Evolutionary conservation across 2,113 vertebrate species (phyloP).

Genomic region (Silurus glanis): DNA sequence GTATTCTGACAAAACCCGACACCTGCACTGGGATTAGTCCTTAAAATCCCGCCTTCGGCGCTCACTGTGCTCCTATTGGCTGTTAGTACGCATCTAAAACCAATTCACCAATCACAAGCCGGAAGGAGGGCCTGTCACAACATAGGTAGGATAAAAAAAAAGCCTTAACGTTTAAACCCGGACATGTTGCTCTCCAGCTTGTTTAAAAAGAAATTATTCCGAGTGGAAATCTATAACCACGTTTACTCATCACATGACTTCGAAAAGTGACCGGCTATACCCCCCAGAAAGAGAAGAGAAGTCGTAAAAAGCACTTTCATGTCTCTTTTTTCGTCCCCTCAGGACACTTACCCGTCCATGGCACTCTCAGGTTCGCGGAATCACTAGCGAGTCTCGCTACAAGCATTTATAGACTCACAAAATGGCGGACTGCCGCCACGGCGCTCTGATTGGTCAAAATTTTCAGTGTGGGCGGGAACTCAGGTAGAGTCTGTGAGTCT

Average conservation of each 20-base stretch:
- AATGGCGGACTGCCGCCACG: constrained; percentile 83
- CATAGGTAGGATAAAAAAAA: neutral
- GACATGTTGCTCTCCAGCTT: constrained; percentile 42
- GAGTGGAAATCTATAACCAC: neutral
- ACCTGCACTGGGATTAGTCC: neutral
- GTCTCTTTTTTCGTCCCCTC: constrained; percentile 1
- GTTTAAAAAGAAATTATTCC: neutral
- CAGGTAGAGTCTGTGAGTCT: no score
- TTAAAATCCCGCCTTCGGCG: neutral
- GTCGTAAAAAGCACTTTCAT: neutral
- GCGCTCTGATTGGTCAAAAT: constrained; percentile 67
- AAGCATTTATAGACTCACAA: constrained; percentile 92
- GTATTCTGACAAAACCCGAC: constrained; percentile 6
- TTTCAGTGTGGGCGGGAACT: constrained; percentile 58
- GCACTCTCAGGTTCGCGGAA: constrained; percentile 86
- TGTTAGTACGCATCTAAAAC: neutral
- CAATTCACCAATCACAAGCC: neutral
- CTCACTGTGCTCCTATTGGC: neutral
- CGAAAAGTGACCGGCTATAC: neutral
- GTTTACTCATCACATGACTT: neutral
- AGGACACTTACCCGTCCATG: constrained; percentile 94
- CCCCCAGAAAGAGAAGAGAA: neutral
- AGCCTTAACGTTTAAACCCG: neutral
- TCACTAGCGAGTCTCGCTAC: constrained; percentile 64
- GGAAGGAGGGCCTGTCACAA: neutral